phyloP scores from a whole-genome alignment of 2,113 vertebrate species.

The Eulacestoma nigropectus region DNA sequence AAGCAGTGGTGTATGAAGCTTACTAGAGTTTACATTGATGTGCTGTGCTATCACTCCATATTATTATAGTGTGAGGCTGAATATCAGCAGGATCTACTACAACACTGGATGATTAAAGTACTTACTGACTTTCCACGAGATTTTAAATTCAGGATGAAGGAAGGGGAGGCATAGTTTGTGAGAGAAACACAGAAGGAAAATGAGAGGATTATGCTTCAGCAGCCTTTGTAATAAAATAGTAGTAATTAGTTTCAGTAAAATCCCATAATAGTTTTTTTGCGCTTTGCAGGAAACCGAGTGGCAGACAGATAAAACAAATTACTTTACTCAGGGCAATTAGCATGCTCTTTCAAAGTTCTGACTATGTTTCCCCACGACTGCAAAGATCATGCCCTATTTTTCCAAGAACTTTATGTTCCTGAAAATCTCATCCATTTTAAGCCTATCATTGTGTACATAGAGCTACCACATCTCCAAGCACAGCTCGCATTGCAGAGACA shows the following conservation, averaged over 20 bases:
- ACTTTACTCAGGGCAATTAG: constrained; percentile 71
- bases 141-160: constrained; percentile 63
- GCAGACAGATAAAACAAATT: constrained; percentile 77
- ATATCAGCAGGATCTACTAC: constrained; percentile 48
- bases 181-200: constrained; percentile 8
- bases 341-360: constrained; percentile 67
- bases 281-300: constrained; percentile 69
- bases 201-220: constrained; percentile 64
- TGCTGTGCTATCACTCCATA: background rate
- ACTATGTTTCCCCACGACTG: constrained; percentile 42
- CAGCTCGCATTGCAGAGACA: background rate
- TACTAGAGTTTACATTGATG: background rate
- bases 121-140: constrained; percentile 56
- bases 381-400: constrained; percentile 62
- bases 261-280: constrained; percentile 62
- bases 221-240: constrained; percentile 70
- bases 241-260: constrained; percentile 76
- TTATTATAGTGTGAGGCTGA: constrained; percentile 54
- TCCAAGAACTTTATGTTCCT: constrained; percentile 56
- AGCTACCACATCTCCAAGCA: background rate
- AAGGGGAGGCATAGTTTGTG: background rate
- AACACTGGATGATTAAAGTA: constrained; percentile 60
- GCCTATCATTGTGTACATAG: background rate
- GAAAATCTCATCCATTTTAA: constrained; percentile 29
- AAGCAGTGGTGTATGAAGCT: background rate